A percentile compares a stretch with the other conserved stretches of the same genome.
Conservation (phyloP, 2,113 vertebrate genomes). For the Aleadryas rufinucha region DNA sequence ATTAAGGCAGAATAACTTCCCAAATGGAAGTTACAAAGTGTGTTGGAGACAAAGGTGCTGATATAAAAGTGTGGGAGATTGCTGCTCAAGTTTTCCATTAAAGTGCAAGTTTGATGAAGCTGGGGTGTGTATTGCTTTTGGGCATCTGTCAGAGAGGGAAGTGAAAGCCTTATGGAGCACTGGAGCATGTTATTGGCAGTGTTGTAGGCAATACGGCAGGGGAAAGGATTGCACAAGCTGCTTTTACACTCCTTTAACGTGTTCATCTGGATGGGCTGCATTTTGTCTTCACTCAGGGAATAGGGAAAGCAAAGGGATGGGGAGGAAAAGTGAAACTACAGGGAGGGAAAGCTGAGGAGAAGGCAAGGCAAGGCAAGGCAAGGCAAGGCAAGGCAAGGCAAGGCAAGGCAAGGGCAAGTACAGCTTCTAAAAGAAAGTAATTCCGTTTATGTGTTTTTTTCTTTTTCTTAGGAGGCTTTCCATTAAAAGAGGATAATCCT, state of each 20-base stretch:
- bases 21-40: neutral
- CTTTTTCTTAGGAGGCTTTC: neutral
- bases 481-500: neutral
- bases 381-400: too few species aligned
- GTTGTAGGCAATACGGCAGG: neutral
- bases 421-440: neutral
- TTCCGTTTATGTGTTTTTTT: neutral
- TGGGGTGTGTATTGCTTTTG: constrained; percentile 31
- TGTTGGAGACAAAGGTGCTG: constrained; percentile 20
- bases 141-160: constrained; percentile 41
- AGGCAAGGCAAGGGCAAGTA: neutral
- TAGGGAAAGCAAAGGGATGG: neutral
- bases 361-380: too few species aligned
- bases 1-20: neutral
- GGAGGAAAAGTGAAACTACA: neutral
- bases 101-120: constrained; percentile 24
- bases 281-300: neutral
- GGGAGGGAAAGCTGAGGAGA: neutral
- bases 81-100: constrained; percentile 31
- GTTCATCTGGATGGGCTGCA: neutral
- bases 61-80: constrained; percentile 2
- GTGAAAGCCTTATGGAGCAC: constrained; percentile 27
- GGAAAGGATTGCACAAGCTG: neutral
- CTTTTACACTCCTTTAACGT: neutral
- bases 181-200: constrained; percentile 45